These are phyloP conservation scores for Psittacula cyanocephala DNA, from an alignment of 2,113 vertebrate species.

Conservation along the genomic window DNA sequence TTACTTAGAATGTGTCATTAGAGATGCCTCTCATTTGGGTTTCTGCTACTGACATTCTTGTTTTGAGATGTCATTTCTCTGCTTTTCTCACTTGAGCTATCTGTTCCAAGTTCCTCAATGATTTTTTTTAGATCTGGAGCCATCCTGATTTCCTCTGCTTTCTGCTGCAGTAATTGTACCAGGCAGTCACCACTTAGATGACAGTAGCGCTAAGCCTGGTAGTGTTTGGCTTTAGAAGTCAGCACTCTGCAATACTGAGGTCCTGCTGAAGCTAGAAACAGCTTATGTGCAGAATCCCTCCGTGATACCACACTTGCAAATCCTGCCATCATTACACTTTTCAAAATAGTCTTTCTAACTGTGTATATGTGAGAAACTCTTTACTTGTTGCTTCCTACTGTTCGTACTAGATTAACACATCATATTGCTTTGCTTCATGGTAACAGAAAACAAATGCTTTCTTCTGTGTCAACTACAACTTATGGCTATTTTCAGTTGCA, in stretches of 20 bases:
- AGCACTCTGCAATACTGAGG: neutral
- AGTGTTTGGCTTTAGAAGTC: neutral
- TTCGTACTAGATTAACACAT: neutral
- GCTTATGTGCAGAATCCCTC: neutral
- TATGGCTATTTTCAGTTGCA: neutral
- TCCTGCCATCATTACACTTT: neutral
- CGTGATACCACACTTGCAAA: neutral
- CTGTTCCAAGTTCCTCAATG: neutral
- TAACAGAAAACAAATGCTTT: neutral
- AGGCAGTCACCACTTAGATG: neutral
- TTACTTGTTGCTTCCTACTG: neutral
- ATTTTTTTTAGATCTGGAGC: neutral
- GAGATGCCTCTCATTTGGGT: neutral
- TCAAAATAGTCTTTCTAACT: neutral
- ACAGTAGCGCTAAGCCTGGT: neutral
- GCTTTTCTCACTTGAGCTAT: neutral
- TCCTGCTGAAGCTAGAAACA: neutral
- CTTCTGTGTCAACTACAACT: neutral
- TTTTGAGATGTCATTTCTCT: neutral
- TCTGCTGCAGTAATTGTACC: neutral
- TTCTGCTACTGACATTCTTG: neutral
- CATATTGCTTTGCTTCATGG: fast-evolving
- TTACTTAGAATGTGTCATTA: neutral
- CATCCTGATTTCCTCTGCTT: neutral
- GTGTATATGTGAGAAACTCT: neutral